Evolutionary conservation across 2,888 invertebrate genomes (phyloP).

Genomic region (Chrysodeixis includens): DNA sequence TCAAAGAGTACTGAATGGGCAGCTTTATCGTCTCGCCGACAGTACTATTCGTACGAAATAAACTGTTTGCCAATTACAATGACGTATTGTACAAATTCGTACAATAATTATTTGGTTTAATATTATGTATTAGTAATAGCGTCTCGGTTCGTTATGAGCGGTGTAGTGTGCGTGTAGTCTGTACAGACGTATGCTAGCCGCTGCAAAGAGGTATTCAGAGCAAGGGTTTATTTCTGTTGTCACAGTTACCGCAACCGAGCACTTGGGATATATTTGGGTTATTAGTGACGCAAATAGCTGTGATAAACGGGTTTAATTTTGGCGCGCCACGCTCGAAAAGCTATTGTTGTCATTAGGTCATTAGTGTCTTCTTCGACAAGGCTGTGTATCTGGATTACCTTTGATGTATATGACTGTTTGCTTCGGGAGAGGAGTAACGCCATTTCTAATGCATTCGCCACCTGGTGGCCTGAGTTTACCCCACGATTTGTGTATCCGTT

Average conservation of each 20-base stretch:
- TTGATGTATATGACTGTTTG: constrained; percentile 54
- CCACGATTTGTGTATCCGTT: constrained; percentile 29
- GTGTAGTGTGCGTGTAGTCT: constrained; percentile 33
- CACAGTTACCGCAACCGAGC: constrained; percentile 78
- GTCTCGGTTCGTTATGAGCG: constrained; percentile 7
- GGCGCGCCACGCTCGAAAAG: constrained; percentile 71
- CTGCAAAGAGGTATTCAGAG: constrained; percentile 81
- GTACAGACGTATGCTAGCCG: constrained; percentile 68
- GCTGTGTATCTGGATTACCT: constrained; percentile 42
- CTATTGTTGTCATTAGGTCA: constrained; percentile 81
- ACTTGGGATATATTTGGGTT: constrained; percentile 81
- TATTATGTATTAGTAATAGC: constrained; percentile 18
- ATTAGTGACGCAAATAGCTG: constrained; percentile 86
- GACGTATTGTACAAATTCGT: constrained; percentile 24
- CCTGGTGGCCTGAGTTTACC: constrained; percentile 21
- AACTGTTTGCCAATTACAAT: constrained; percentile 24
- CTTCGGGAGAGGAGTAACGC: constrained; percentile 21
- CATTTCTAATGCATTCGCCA: constrained; percentile 34
- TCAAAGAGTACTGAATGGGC: constrained; percentile 35
- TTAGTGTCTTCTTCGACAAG: constrained; percentile 59
- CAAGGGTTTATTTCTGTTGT: constrained; percentile 86
- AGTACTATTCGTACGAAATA: constrained; percentile 44
- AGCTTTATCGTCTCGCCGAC: constrained; percentile 26
- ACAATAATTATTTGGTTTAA: constrained; percentile 21
- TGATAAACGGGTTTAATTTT: constrained; percentile 83